phyloP scores from a whole-genome alignment of 2,888 invertebrate species.

The Apoderus coryli region DNA sequence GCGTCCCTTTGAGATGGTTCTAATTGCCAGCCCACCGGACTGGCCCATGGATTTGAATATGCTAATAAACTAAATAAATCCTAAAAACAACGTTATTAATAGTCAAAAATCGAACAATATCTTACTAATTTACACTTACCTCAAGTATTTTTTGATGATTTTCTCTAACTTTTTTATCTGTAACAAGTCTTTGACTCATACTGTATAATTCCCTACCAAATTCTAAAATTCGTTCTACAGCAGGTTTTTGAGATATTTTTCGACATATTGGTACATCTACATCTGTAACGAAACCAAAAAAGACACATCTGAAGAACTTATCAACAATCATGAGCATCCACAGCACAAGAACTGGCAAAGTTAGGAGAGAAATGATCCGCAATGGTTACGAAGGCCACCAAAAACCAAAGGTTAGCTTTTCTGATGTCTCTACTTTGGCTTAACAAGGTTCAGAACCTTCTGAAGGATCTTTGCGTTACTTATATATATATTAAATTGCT shows the following conservation, averaged over 20 bases:
- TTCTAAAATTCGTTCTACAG: slow-evolving; percentile 85
- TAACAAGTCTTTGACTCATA: slow-evolving; percentile 72
- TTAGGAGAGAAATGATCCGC: no score
- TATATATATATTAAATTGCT: no score
- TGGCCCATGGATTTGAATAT: slow-evolving; percentile 95
- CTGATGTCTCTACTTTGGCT: no score
- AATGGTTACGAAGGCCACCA: no score
- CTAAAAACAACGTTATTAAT: slow-evolving; percentile 34
- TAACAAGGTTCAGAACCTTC: no score
- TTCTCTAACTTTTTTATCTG: slow-evolving; percentile 68
- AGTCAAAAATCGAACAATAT: slow-evolving; percentile 3
- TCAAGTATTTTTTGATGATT: slow-evolving; percentile 83
- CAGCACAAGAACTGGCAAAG: no score
- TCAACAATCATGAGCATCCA: no score
- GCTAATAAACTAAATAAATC: slow-evolving; percentile 96
- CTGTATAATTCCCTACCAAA: slow-evolving; percentile 89
- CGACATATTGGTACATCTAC: slow-evolving; percentile 33
- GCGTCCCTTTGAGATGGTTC: slow-evolving; percentile 89
- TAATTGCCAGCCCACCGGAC: slow-evolving; percentile 92
- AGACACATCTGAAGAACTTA: no score
- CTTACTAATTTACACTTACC: slow-evolving; percentile 40
- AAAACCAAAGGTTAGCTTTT: no score
- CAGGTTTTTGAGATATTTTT: slow-evolving; percentile 42
- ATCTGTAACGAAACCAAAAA: no score
- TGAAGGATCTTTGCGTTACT: no score